A percentile compares a stretch with the other conserved stretches of the same genome.
These are phyloP conservation scores for Palythoa grandis DNA, from an alignment of 92 coral and sea anemone genomes.

Conservation along the genomic window DNA sequence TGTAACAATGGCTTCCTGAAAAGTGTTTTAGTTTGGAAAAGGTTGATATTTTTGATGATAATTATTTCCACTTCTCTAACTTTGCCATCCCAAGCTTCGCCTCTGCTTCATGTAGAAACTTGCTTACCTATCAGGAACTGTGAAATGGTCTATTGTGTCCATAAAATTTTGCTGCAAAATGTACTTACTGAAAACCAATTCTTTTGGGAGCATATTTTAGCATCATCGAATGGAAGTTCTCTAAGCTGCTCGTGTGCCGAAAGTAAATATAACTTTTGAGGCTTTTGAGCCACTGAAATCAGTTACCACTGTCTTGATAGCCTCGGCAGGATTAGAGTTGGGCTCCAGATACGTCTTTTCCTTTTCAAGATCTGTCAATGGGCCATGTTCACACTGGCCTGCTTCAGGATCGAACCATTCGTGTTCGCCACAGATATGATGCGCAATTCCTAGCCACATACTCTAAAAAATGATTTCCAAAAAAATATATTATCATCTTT, in stretches of 20 bases:
- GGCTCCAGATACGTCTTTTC: background rate
- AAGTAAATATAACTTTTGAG: background rate
- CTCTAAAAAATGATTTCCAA: background rate
- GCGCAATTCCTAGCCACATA: conserved; percentile 3
- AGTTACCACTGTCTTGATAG: conserved; percentile 4
- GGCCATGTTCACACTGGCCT: background rate
- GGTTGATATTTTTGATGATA: too few species aligned
- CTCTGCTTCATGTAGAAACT: background rate
- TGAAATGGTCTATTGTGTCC: background rate
- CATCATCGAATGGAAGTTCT: conserved; percentile 21
- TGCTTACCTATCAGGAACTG: conserved; percentile 9
- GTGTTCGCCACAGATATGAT: conserved; percentile 15
- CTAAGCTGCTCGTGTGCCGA: conserved; percentile 4
- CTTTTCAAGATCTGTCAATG: background rate
- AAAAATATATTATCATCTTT: too few species aligned
- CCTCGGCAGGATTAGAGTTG: conserved; percentile 5
- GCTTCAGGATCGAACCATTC: conserved; percentile 28
- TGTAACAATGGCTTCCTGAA: conserved; percentile 9
- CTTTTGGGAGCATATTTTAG: conserved; percentile 17
- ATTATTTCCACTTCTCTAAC: too few species aligned
- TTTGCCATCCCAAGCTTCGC: background rate
- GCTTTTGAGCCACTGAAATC: conserved; percentile 19
- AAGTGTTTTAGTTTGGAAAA: too few species aligned
- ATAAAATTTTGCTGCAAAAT: background rate
- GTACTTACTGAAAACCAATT: conserved; percentile 18